Base-by-base conservation (phyloP, 2,888 invertebrate genomes). In the Agrypnus murinus region DNA sequence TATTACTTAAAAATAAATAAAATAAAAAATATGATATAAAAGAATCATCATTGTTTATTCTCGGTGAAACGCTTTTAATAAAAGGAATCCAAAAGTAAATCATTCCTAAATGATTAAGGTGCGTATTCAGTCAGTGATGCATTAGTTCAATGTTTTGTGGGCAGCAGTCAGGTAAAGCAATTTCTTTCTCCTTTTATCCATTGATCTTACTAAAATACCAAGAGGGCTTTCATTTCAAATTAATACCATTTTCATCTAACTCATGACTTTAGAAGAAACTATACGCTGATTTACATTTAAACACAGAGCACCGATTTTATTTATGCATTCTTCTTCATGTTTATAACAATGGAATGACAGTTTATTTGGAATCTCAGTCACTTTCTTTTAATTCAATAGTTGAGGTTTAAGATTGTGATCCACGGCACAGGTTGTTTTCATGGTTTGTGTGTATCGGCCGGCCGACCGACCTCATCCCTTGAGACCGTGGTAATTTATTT, bases 401-500 rank as follows among this genome's bases (percentile, higher is more conserved):
- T 25, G 55, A 46, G 46, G 68, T 69, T 53, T 55, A 64, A 69
- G 45, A 64, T 64, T 69, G 69, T 64, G 60, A 65, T 70, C 59
- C 65, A 53, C 12, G 53, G 60, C 48, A 70, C 65, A 70, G 70
- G 65, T 65, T 70, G 70, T 65, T 60, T 70, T 70, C 65, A 55
- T 70, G 59, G 65, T 48, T 25, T 60, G 34, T 50, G 53, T 55
- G 63, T 68, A 53, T 59, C 43, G 48, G 59, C 59, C 43, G 25
- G 25, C 2, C 48, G 58, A 46, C 19, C 57, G 58, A 36, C 34
- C 45, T 40, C 65, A 62, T 60, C 69, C 69, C 72, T 34, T 34
- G 65, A 65, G 69, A 69, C 53, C 40, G 9, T 12, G 43, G 65
- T 69, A 69, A 72, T 72, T 65, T 72, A 72, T 72, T 72, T 72